These are phyloP conservation scores for Drosophila equinoxialis DNA, from an alignment of 1,140 invertebrate genomes.

Conservation along the genomic window DNA sequence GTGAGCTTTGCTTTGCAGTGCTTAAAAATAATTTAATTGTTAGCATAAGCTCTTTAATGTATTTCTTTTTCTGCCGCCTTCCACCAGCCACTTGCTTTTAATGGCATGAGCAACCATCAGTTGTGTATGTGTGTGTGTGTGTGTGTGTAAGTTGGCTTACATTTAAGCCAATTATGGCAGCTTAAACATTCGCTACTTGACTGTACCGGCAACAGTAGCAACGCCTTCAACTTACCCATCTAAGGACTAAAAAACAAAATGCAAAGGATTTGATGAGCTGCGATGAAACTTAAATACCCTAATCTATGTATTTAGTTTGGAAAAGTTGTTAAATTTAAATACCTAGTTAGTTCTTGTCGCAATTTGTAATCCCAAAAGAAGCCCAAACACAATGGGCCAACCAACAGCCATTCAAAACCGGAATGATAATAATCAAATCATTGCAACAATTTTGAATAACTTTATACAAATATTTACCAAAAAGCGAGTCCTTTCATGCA, in stretches of 20 bases:
- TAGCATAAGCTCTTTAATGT: constrained; percentile 74
- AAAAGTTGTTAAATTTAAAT: constrained; percentile 8
- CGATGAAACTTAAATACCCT: constrained; percentile 6
- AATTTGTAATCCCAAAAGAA: background rate
- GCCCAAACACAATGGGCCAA: background rate
- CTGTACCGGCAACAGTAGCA: background rate
- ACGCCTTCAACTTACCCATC: background rate
- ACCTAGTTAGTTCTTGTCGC: background rate
- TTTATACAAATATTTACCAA: background rate
- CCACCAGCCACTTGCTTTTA: constrained; percentile 14
- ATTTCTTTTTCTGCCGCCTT: constrained; percentile 21
- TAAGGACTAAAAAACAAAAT: background rate
- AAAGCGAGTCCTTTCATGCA: background rate
- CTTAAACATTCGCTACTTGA: constrained; percentile 32
- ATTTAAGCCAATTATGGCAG: constrained; percentile 58
- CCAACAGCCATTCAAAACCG: background rate
- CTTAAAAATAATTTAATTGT: constrained; percentile 79
- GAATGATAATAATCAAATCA: constrained; percentile 13
- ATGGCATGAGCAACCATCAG: constrained; percentile 31
- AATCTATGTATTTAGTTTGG: constrained; percentile 1
- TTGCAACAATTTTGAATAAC: background rate
- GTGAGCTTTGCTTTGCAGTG: constrained; percentile 44
- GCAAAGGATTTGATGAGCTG: constrained; percentile 10
- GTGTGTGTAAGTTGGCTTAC: constrained; percentile 46
- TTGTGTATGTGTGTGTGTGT: background rate